A percentile compares a stretch with the other conserved stretches of the same genome.
phyloP scores from a whole-genome alignment of 1,140 invertebrate genomes.

The Drosophila ogumai region DNA sequence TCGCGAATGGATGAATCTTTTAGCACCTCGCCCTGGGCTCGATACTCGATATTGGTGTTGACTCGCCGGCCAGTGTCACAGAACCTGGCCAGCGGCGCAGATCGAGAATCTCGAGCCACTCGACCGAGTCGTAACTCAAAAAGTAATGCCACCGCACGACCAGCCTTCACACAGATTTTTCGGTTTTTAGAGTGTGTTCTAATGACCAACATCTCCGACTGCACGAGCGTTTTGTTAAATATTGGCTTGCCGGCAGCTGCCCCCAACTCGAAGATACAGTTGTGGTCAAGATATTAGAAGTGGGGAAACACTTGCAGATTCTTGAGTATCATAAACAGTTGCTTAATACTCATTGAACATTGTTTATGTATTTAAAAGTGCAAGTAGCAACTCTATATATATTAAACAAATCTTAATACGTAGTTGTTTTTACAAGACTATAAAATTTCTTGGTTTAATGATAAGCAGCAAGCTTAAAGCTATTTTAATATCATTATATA shows the following conservation, averaged over 20 bases:
- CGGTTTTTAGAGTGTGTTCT: conserved; percentile 42
- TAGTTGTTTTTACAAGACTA: too few species aligned
- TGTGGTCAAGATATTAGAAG: conserved; percentile 5
- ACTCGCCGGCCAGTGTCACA: conserved; percentile 25
- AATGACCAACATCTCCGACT: conserved; percentile 41
- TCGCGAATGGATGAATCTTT: conserved; percentile 18
- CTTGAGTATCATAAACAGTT: neutral
- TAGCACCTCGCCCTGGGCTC: conserved; percentile 19
- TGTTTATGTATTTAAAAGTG: neutral
- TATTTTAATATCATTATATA: too few species aligned
- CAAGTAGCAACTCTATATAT: too few species aligned
- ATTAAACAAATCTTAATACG: neutral
- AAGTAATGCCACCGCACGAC: conserved; percentile 35
- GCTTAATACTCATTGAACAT: neutral
- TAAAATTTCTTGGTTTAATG: too few species aligned
- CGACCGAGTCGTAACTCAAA: conserved; percentile 44
- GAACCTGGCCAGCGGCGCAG: neutral
- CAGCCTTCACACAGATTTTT: conserved; percentile 52
- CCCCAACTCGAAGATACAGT: conserved; percentile 9
- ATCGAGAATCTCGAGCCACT: conserved; percentile 29
- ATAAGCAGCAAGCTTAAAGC: too few species aligned
- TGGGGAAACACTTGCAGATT: too few species aligned
- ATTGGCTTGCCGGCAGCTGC: conserved; percentile 13
- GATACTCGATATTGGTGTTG: conserved; percentile 32
- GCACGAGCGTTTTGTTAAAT: conserved; percentile 29